phyloP scores from a whole-genome alignment of 2,113 vertebrate species.

The Sylvietta virens region DNA sequence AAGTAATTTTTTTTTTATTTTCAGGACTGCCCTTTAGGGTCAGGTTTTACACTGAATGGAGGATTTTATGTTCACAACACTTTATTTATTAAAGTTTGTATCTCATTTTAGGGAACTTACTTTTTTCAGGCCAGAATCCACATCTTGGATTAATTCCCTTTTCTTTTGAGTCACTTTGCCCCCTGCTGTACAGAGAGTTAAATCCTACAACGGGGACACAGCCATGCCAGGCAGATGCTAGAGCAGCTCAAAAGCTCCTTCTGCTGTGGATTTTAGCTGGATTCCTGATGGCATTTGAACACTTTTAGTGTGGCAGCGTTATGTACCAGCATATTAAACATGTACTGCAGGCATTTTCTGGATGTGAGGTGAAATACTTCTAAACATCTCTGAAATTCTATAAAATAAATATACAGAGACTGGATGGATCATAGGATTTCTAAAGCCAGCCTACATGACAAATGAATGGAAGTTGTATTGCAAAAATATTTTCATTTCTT shows the following conservation, averaged over 20 bases:
- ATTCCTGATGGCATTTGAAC: not conserved
- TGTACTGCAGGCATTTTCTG: not conserved
- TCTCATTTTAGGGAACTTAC: not conserved
- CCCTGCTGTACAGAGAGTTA: not conserved
- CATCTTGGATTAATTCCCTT: not conserved
- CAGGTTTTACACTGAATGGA: not conserved
- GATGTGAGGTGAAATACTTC: not conserved
- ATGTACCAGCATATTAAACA: not conserved
- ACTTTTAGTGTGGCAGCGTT: not conserved
- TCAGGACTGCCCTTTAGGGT: not conserved
- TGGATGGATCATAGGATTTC: not conserved
- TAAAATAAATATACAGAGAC: not conserved
- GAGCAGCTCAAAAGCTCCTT: not conserved
- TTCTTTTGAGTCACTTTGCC: conserved; percentile 3
- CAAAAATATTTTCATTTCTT: not conserved
- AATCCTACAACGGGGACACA: not conserved
- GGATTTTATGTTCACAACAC: not conserved
- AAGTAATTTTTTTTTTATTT: not conserved
- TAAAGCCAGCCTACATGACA: not conserved
- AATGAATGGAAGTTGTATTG: not conserved
- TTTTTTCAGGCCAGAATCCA: not conserved
- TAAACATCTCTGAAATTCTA: not conserved
- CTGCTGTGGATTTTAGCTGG: not conserved
- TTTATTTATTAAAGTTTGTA: not conserved
- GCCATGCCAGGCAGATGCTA: not conserved